These are phyloP conservation scores for Eutrigla gurnardus DNA, from an alignment of 2,797 vertebrate species.

Conservation along the genomic window DNA sequence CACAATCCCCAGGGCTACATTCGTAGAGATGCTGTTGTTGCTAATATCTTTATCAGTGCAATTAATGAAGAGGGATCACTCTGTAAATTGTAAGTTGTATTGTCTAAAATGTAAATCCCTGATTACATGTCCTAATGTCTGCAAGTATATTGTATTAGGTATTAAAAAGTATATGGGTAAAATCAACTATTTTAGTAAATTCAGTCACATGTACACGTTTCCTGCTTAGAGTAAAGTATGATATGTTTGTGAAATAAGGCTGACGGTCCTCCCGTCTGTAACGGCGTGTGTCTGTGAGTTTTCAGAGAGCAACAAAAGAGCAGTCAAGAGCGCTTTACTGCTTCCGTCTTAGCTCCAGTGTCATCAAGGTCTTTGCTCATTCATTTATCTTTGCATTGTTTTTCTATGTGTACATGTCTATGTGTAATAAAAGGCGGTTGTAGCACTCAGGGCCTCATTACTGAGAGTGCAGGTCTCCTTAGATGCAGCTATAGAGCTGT, in stretches of 20 bases:
- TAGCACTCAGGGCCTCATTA: conserved; percentile 56
- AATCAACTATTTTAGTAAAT: too few species aligned
- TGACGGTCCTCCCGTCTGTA: neutral
- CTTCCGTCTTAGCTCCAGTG: neutral
- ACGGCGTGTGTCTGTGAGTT: neutral
- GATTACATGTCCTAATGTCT: too few species aligned
- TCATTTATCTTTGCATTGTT: conserved; percentile 21
- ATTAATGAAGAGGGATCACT: neutral
- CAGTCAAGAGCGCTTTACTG: conserved; percentile 12
- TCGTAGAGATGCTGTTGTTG: neutral
- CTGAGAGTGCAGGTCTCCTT: conserved; percentile 39
- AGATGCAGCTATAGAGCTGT: conserved; percentile 6
- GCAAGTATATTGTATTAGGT: too few species aligned
- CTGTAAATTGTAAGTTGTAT: too few species aligned
- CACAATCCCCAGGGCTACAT: neutral
- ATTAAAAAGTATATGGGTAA: neutral
- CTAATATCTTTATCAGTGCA: neutral
- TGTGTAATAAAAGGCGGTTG: conserved; percentile 32
- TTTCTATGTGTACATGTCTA: conserved; percentile 8
- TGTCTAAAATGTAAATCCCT: too few species aligned
- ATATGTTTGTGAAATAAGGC: neutral
- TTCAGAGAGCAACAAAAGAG: neutral
- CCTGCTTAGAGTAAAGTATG: conserved; percentile 17
- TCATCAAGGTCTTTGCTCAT: conserved; percentile 15
- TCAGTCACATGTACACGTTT: neutral